phyloP scores from a whole-genome alignment of 2,888 invertebrate species.

The Bruchidius siliquastri region DNA sequence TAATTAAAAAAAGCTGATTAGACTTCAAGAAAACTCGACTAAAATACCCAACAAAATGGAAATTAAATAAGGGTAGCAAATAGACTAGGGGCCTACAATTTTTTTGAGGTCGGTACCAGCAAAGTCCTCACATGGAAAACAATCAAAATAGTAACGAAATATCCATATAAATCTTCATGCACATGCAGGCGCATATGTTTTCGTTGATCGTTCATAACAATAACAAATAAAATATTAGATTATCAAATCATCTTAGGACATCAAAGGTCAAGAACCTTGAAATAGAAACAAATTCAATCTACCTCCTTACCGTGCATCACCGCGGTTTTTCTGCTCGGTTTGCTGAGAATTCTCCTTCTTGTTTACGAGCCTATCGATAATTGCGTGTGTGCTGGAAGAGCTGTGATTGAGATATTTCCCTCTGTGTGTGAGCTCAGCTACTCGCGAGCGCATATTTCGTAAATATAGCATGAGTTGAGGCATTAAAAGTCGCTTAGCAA shows the following conservation, averaged over 20 bases:
- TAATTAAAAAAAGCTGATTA: too few species aligned
- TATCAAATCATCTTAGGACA: background rate
- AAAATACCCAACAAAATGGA: too few species aligned
- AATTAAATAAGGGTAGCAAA: too few species aligned
- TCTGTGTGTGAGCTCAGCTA: conserved; percentile 19
- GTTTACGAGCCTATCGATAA: conserved; percentile 42
- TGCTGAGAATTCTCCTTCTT: conserved; percentile 37
- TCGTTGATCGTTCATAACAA: too few species aligned
- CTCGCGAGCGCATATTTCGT: conserved; percentile 39
- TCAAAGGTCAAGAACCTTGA: background rate
- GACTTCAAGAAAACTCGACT: too few species aligned
- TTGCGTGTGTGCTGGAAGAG: conserved; percentile 41
- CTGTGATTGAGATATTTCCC: conserved; percentile 45
- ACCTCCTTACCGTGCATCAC: conserved; percentile 2
- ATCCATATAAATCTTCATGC: too few species aligned
- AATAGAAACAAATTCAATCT: background rate
- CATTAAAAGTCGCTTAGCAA: conserved; percentile 46
- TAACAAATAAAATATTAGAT: too few species aligned
- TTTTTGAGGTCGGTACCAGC: too few species aligned
- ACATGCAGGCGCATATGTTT: too few species aligned
- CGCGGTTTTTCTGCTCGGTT: conserved; percentile 33
- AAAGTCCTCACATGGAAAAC: too few species aligned
- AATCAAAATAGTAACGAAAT: too few species aligned
- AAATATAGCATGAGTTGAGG: conserved; percentile 44
- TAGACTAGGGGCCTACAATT: too few species aligned